phyloP scores from a whole-genome alignment of 2,797 vertebrate species.

The Gallinago solitaria region DNA sequence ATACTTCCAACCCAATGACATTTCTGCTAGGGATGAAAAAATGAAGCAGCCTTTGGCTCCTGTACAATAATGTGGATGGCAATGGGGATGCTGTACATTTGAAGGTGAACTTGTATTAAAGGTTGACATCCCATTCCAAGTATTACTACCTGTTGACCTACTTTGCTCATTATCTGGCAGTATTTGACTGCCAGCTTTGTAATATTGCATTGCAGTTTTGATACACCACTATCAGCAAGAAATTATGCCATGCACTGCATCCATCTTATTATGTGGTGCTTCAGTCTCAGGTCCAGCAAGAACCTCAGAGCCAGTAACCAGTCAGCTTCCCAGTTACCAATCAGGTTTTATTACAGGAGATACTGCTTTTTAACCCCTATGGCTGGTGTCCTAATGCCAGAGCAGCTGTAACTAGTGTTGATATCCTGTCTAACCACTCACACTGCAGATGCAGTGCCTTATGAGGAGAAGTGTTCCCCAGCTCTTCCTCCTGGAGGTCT shows the following conservation, averaged over 20 bases:
- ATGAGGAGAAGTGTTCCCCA: background rate
- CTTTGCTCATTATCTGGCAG: background rate
- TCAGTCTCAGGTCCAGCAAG: background rate
- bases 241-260: background rate
- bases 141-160: background rate
- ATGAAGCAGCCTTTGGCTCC: background rate
- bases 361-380: background rate
- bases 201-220: background rate
- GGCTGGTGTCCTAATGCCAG: background rate
- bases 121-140: background rate
- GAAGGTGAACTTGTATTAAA: background rate
- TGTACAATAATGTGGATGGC: rapidly evolving
- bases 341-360: background rate
- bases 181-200: background rate
- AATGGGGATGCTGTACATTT: background rate
- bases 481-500: background rate
- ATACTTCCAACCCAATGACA: background rate
- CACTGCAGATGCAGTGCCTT: background rate
- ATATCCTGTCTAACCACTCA: background rate
- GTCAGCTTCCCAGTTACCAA: background rate
- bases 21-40: background rate
- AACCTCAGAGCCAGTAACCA: background rate
- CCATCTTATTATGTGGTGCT: background rate
- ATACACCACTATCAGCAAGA: background rate
- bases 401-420: background rate